phyloP scores from a whole-genome alignment of 1,140 invertebrate genomes.

The Drosophila tristis region DNA sequence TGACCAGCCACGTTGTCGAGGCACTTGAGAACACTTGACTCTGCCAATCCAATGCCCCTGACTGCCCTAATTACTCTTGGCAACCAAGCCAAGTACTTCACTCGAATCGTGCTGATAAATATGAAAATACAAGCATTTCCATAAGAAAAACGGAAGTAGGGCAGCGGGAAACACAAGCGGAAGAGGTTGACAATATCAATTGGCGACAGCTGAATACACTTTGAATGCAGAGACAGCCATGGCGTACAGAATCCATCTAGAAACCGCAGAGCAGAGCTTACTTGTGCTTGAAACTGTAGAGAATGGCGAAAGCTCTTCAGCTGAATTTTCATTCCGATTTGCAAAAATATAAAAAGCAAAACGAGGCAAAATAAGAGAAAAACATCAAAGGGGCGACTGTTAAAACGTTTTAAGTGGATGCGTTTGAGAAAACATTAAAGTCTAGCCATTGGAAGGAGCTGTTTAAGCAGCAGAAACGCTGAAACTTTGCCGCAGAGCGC shows the following conservation, averaged over 20 bases:
- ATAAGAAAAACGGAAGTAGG: constrained; percentile 3
- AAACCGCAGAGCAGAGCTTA: constrained; percentile 22
- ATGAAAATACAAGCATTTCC: neutral
- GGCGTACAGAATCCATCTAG: no score
- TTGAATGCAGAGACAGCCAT: neutral
- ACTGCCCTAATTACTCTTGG: constrained; percentile 54
- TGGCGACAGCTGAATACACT: constrained; percentile 5
- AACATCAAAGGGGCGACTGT: constrained; percentile 65
- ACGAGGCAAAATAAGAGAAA: constrained; percentile 16
- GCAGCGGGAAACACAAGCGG: neutral
- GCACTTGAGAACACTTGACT: constrained; percentile 50
- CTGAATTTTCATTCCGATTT: constrained; percentile 20
- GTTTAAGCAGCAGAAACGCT: constrained; percentile 38
- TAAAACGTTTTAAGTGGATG: constrained; percentile 65
- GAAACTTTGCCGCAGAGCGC: constrained; percentile 19
- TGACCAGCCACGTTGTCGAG: constrained; percentile 37
- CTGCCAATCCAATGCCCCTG: constrained; percentile 39
- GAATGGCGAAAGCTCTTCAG: constrained; percentile 7
- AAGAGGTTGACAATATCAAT: constrained; percentile 37
- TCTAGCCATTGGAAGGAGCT: constrained; percentile 51
- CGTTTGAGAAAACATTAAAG: constrained; percentile 67
- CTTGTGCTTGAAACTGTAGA: constrained; percentile 19
- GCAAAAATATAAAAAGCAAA: constrained; percentile 5
- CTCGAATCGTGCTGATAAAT: constrained; percentile 34
- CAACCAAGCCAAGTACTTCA: constrained; percentile 46